Percentiles rank a stretch among this genome's conserved stretches.
phyloP scores from a whole-genome alignment of 2,113 vertebrate genomes.

The Pedetes capensis region DNA sequence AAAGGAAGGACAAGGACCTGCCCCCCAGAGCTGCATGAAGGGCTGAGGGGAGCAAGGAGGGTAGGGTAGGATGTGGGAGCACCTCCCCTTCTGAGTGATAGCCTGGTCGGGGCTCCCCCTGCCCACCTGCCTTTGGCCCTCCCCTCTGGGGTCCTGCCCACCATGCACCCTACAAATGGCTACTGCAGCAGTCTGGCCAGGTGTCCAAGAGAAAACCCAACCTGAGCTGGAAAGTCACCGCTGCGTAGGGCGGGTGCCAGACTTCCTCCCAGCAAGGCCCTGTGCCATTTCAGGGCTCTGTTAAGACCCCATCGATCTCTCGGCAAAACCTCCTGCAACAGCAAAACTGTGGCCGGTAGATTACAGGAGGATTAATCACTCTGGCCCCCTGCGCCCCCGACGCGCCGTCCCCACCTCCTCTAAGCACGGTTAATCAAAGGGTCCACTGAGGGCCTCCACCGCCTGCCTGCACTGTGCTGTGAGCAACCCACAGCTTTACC shows the following conservation, averaged over 20 bases:
- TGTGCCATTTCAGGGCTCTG: background rate
- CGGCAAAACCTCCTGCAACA: conserved; percentile 49
- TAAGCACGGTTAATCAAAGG: conserved; percentile 26
- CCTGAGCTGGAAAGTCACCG: too few species aligned
- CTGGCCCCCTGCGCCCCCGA: fast-evolving
- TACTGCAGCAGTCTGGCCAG: background rate
- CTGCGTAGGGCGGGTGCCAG: too few species aligned
- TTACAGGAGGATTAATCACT: conserved; percentile 20
- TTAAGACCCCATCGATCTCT: conserved; percentile 11
- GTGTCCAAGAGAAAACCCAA: background rate
- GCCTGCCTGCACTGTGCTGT: fast-evolving
- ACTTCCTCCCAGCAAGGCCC: background rate
- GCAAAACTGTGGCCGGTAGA: conserved; percentile 12
- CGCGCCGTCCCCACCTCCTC: background rate
- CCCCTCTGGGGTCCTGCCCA: background rate
- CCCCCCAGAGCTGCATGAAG: background rate
- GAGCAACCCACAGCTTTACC: background rate
- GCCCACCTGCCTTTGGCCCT: too few species aligned
- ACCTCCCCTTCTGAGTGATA: background rate
- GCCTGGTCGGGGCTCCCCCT: fast-evolving
- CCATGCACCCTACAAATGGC: background rate
- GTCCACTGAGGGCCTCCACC: background rate
- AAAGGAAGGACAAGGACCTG: background rate
- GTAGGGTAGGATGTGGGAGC: fast-evolving
- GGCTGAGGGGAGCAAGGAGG: background rate